Evolutionary conservation across 2,888 invertebrate species (phyloP), one percentile per base, ranked within the genome.

Genomic region (Abrostola triplasia): DNA sequence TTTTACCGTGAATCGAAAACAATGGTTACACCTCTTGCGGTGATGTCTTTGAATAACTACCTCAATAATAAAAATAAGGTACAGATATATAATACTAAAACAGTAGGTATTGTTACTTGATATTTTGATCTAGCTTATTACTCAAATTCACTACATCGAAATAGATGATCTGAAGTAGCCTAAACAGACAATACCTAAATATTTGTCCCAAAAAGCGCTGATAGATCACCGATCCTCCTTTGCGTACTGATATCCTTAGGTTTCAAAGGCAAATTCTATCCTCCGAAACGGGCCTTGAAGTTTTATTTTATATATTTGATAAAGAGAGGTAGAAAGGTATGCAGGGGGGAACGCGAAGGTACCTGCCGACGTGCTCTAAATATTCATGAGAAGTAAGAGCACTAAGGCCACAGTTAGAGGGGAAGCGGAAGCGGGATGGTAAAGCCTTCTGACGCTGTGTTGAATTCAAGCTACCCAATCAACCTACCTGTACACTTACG

Each of bases 321-420:
- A 79, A 68, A 73, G 75, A 50, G 64, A 67, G 65, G 75, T 64
- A 79, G 73, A 73, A 71, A 60, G 50, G n/a, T n/a, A n/a, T n/a
- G n/a, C n/a, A n/a, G 66, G 55, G 11, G 66, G 66, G 72, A 54
- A 61, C 60, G 73, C 65, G 53, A 70, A 71, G 73, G 73, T 50
- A 67, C 59, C 64, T 58, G 58, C n/a, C 47, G 64, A 81, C 82
- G 82, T 80, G 82, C 69, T 60, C 73, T 83, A 73, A 80, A 83
- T 83, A 83, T 82, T 83, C 80, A 83, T 82, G 75, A 82, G 68
- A 57, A 63, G 58, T 64, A 66, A 67, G 59, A 59, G 73, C 52
- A 48, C 24, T 59, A 47, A 61, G 54, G 60, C 35, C 11, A 13
- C 8, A 52, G 51, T 10, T 36, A 50, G 52, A 36, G 54, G 40